Evolutionary conservation across 2,797 vertebrate genomes (phyloP), one percentile per base, ranked within the genome.

Genomic region (Falco berigora): DNA sequence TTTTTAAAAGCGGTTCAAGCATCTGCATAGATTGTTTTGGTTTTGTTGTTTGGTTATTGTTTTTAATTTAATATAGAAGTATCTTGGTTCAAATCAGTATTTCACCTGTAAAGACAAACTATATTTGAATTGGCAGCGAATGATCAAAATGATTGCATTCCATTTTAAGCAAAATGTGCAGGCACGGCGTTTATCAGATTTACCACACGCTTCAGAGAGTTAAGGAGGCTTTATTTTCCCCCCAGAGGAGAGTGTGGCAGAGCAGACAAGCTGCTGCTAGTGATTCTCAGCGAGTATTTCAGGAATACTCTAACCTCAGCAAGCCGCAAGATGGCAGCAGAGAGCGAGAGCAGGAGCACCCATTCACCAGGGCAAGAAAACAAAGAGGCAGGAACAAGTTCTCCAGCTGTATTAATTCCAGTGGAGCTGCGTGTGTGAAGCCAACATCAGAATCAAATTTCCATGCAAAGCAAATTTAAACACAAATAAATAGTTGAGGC

Each of bases 261-360:
- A 80, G 10, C 12, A 61, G 36, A 50, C 3, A 46, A 80, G 10
- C 2, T 62, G 1, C 34, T 72, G 73, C 30, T 1, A 74, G 6
- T 0, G 44, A 52, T 49, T 76, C 23, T 32, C 23, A 34, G 4
- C 1, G 8, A 38, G 28, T 22, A 6, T 21, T 46, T 27, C 49
- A 62, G 47, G 64, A 90, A 50, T 30, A 22, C 12, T 50, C 30
- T 34, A 15, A 8, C 18, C 6, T 0, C 66, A 27, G 36, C 3
- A 4, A 75, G 67, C 88, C 95, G 0, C 93, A 32, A 74, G 95
- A 91, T 94, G 95, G 96, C 94, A 5, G 88, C 77, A 93, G 32
- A 56, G 0, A 0, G 32, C 0, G 23, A 56, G 32, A 91, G 27
- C 32, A 66, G 55, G 21, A 62, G 22, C 22, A 68, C 6, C 30